A percentile compares a stretch with the other conserved stretches of the same genome.
Conservation (phyloP, 2,888 invertebrate genomes). For the Diachrysia chrysitis region DNA sequence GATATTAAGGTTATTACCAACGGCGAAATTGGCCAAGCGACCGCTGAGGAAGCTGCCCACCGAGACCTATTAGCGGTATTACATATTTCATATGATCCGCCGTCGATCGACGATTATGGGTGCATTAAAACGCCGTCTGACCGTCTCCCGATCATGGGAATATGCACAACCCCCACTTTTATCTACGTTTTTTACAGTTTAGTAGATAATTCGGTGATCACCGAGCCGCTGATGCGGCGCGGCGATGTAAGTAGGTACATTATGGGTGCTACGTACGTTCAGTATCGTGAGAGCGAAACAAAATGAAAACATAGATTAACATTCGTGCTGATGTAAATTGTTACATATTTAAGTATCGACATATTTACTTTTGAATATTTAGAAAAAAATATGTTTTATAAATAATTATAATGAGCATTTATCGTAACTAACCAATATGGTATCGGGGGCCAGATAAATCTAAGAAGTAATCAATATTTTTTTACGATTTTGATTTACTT, state of each 20-base stretch:
- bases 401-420: too few species aligned
- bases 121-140: conserved; percentile 84
- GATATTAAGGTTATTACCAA: conserved; percentile 87
- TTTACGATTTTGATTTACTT: too few species aligned
- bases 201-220: conserved; percentile 85
- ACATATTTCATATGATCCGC: conserved; percentile 87
- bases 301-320: conserved; percentile 25
- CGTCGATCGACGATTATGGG: conserved; percentile 85
- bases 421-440: too few species aligned
- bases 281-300: conserved; percentile 69
- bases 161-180: conserved; percentile 77
- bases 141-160: conserved; percentile 85
- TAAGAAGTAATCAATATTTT: too few species aligned
- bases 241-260: conserved; percentile 66
- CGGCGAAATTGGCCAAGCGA: conserved; percentile 86
- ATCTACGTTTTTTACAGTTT: conserved; percentile 86
- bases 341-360: not conserved
- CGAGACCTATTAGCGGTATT: conserved; percentile 86
- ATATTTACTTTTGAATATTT: too few species aligned
- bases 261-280: conserved; percentile 71
- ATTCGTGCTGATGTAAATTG: conserved; percentile 3
- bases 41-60: conserved; percentile 88
- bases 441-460: too few species aligned
- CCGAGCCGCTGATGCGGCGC: conserved; percentile 63
- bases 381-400: too few species aligned